Percentiles rank a stretch among this genome's conserved stretches.
Evolutionary conservation across 2,113 vertebrate species (phyloP).

Genomic region (Thymallus thymallus): DNA sequence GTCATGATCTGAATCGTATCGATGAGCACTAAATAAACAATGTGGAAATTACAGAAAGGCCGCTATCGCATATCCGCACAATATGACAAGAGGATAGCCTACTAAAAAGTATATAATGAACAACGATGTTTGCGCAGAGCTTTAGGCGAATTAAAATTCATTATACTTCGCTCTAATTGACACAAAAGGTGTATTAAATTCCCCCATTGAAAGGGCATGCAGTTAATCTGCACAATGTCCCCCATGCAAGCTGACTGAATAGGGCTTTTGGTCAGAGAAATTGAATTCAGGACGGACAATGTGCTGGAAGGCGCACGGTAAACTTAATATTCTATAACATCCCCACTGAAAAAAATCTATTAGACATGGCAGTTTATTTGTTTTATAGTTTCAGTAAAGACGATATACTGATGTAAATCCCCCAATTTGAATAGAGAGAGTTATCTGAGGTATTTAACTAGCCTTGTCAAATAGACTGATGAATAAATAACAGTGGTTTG

Average conservation of each 20-base stretch:
- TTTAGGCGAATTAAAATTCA: conserved; percentile 76
- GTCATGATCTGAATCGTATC: conserved; percentile 38
- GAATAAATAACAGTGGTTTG: not conserved
- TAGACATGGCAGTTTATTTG: not conserved
- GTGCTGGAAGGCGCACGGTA: conserved; percentile 60
- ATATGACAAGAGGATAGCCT: conserved; percentile 57
- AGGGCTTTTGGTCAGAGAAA: conserved; percentile 83
- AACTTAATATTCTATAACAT: conserved; percentile 3
- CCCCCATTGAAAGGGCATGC: conserved; percentile 76
- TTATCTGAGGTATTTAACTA: conserved; percentile 10
- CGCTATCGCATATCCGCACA: conserved; percentile 37
- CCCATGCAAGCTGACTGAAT: conserved; percentile 26
- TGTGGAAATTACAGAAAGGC: too few species aligned
- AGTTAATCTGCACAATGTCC: conserved; percentile 52
- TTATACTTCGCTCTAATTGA: conserved; percentile 72
- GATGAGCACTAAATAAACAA: conserved; percentile 78
- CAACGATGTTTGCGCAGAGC: conserved; percentile 51
- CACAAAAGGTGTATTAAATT: conserved; percentile 80
- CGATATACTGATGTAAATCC: not conserved
- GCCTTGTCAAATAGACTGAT: conserved; percentile 8
- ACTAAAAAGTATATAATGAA: conserved; percentile 9
- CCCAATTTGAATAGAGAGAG: not conserved
- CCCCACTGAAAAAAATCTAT: not conserved
- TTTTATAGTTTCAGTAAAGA: not conserved
- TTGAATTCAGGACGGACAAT: conserved; percentile 83